Conservation (phyloP, 2,797 vertebrate species). For the Silurus aristotelis region DNA sequence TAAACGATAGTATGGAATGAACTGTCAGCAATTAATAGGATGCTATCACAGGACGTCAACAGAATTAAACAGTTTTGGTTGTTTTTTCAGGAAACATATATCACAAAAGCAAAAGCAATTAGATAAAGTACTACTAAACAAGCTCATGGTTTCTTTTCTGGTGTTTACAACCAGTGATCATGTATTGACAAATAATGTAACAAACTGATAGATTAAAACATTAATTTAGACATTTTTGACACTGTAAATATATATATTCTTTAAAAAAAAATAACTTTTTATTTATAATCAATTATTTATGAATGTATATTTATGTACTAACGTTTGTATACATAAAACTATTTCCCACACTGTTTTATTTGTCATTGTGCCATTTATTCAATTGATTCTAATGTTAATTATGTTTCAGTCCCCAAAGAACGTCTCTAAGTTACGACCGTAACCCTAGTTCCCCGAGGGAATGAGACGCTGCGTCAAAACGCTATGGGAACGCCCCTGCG, state of each 20-base stretch:
- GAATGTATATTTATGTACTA: background rate
- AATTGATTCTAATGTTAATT: background rate
- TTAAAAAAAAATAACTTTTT: background rate
- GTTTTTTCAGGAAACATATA: slow-evolving; percentile 37
- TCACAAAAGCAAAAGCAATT: slow-evolving; percentile 27
- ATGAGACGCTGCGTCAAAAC: too few relatives aligned
- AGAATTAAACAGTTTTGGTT: slow-evolving; percentile 18
- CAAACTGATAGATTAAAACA: background rate
- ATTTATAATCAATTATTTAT: too few relatives aligned
- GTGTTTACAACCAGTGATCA: slow-evolving; percentile 6
- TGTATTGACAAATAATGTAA: slow-evolving; percentile 29
- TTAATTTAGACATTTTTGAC: slow-evolving; percentile 5
- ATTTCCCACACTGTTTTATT: background rate
- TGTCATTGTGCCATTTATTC: background rate
- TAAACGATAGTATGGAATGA: background rate
- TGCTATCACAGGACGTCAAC: slow-evolving; percentile 30
- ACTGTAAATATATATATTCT: background rate
- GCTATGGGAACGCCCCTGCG: too few relatives aligned
- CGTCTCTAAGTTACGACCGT: too few relatives aligned
- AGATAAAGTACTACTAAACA: slow-evolving; percentile 32
- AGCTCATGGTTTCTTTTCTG: slow-evolving; percentile 5
- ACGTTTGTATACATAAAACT: background rate
- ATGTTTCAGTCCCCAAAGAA: background rate
- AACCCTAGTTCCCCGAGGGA: too few relatives aligned
- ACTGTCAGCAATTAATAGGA: slow-evolving; percentile 18